Evolutionary conservation across 1,140 invertebrate genomes (phyloP).

Genomic region (Papilio polyxenes): DNA sequence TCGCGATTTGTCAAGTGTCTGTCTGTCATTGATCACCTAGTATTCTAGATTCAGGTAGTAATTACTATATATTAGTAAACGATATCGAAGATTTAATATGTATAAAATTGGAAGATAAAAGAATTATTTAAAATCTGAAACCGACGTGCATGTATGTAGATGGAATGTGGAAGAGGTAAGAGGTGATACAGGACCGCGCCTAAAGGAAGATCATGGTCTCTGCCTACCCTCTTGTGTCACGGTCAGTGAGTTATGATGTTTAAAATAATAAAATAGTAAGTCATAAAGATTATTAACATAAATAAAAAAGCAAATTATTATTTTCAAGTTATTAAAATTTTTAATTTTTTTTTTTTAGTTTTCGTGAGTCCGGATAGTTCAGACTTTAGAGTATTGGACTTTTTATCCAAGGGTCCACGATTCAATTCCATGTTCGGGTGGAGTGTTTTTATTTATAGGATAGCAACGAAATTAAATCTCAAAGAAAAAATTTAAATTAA

Average conservation of each 20-base stretch:
- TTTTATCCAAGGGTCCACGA: too few relatives aligned
- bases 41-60: not conserved
- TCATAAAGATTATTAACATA: too few relatives aligned
- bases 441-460: not conserved
- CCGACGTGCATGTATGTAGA: not conserved
- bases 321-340: too few relatives aligned
- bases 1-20: not conserved
- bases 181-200: not conserved
- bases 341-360: too few relatives aligned
- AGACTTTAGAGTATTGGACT: too few relatives aligned
- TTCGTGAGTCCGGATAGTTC: too few relatives aligned
- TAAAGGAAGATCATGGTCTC: not conserved
- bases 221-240: not conserved
- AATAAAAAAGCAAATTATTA: too few relatives aligned
- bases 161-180: not conserved
- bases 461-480: too few relatives aligned
- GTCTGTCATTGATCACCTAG: not conserved
- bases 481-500: too few relatives aligned
- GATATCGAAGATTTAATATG: not conserved
- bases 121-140: not conserved
- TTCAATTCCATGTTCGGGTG: not conserved
- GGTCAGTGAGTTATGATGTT: not conserved
- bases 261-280: too few relatives aligned
- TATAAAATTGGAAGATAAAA: not conserved
- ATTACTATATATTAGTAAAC: not conserved